Base-by-base conservation (phyloP, 1,140 invertebrate genomes). In the Aphaenogaster rudis region DNA sequence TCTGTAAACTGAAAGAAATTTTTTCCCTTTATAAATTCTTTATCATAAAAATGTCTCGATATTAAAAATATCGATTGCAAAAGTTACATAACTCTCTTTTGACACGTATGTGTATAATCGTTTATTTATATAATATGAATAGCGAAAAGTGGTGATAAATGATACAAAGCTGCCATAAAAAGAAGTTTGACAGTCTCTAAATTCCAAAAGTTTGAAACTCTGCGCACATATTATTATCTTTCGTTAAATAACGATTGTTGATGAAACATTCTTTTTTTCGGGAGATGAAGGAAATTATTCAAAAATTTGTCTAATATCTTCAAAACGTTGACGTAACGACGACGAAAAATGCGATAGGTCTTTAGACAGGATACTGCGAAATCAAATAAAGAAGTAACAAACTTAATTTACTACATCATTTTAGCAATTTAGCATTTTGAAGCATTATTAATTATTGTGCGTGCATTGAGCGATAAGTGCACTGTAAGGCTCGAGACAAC, bases 111-210 rank as follows among this genome's bases (percentile, higher is more conserved):
- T 15, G 63, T n/a, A n/a, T 39, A 66, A 66, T 66, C 36, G 7
- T 66, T n/a, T 69, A 50, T 69, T 69, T 69, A 50, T 48, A 69
- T 63, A 64, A 48, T 67, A 67, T 67, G 9, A 9, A 48, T 67
- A 45, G 0, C 42, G 11, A 67, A 48, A 67, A 39, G 21, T 67
- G 13, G 36, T 63, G 5, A 67, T 67, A 67, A 67, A 67, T 42
- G n/a, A 67, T 67, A 33, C 28, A 33, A 36, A 67, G 42, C n/a
- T 67, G 21, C 5, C 42, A 67, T 3, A 13, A 48, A 67, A n/a
- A 67, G 28, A 45, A 67, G n/a, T 21, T 48, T 17, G 11, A n/a
- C 42, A 67, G 21, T n/a, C 17, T 11, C 15, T 39, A 71, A 67
- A 42, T 67, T 39, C 17, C 39, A 67, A 45, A 48, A 71, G 67